These are phyloP conservation scores for Eupeodes corollae DNA, from an alignment of 1,140 invertebrate genomes.

Conservation along the genomic window DNA sequence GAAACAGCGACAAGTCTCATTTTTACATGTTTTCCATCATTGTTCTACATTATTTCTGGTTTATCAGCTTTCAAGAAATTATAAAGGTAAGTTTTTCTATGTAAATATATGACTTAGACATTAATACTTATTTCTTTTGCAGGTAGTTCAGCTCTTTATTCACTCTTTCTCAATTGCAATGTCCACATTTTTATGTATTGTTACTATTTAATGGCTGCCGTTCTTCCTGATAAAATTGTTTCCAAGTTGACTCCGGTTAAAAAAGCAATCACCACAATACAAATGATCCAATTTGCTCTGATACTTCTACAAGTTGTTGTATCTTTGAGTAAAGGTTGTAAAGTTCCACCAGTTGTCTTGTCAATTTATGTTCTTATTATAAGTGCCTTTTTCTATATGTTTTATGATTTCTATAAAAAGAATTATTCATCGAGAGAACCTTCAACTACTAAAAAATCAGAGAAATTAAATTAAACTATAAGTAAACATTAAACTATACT, in stretches of 20 bases:
- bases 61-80: constrained; percentile 61
- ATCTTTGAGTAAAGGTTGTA: constrained; percentile 8
- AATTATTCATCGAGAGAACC: constrained; percentile 39
- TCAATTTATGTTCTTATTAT: constrained; percentile 47
- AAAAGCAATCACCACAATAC: constrained; percentile 36
- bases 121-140: constrained; percentile 14
- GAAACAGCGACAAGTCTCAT: constrained; percentile 60
- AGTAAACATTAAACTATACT: too few relatives aligned
- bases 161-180: constrained; percentile 66
- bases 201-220: constrained; percentile 68
- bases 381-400: constrained; percentile 54
- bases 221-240: constrained; percentile 43
- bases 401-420: constrained; percentile 54
- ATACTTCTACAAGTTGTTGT: constrained; percentile 42
- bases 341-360: constrained; percentile 20
- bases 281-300: constrained; percentile 49
- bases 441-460: neutral
- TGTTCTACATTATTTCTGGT: constrained; percentile 54
- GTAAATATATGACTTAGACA: too few relatives aligned
- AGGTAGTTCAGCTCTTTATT: constrained; percentile 66
- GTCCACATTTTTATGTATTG: constrained; percentile 69
- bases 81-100: constrained; percentile 39
- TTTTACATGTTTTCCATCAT: constrained; percentile 65
- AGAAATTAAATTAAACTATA: too few relatives aligned
- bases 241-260: constrained; percentile 27